Percentiles rank a stretch among this genome's conserved stretches.
Evolutionary conservation across 1,140 invertebrate species (phyloP).

Genomic region (Drosophila auraria): DNA sequence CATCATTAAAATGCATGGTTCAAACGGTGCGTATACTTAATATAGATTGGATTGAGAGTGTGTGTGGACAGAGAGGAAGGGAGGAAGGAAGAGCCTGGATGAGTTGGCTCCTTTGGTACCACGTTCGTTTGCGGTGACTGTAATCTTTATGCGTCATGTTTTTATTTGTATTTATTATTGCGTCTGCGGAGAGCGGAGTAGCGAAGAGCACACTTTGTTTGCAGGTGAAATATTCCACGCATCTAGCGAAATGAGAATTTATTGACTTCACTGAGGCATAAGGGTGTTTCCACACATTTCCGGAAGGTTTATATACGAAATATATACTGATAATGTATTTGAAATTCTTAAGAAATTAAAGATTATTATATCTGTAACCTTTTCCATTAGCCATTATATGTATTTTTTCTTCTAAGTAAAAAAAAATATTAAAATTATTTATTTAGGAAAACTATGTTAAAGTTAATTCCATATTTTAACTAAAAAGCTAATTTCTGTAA

Average conservation of each 20-base stretch:
- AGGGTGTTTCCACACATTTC: neutral
- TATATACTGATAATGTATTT: neutral
- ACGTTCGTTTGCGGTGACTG: slow-evolving; percentile 54
- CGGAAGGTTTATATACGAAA: neutral
- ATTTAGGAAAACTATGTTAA: neutral
- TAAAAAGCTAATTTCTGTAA: neutral
- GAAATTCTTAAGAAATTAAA: no score
- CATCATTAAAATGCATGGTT: slow-evolving; percentile 84
- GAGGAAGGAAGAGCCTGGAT: slow-evolving; percentile 17
- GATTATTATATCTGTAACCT: no score
- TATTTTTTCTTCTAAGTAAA: no score
- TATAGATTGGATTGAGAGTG: slow-evolving; percentile 67
- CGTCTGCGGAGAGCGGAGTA: slow-evolving; percentile 35
- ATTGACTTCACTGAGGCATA: slow-evolving; percentile 65
- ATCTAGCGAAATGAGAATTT: slow-evolving; percentile 76
- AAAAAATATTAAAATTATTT: neutral
- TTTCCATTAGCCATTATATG: no score
- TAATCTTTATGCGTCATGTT: slow-evolving; percentile 80
- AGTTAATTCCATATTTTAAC: neutral
- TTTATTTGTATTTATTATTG: slow-evolving; percentile 83
- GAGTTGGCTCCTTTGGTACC: slow-evolving; percentile 30
- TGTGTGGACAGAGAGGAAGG: neutral
- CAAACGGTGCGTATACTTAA: slow-evolving; percentile 79
- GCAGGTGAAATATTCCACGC: slow-evolving; percentile 72
- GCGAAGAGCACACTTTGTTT: slow-evolving; percentile 58